phyloP scores from a whole-genome alignment of 2,113 vertebrate species.

The Heterochromis multidens region DNA sequence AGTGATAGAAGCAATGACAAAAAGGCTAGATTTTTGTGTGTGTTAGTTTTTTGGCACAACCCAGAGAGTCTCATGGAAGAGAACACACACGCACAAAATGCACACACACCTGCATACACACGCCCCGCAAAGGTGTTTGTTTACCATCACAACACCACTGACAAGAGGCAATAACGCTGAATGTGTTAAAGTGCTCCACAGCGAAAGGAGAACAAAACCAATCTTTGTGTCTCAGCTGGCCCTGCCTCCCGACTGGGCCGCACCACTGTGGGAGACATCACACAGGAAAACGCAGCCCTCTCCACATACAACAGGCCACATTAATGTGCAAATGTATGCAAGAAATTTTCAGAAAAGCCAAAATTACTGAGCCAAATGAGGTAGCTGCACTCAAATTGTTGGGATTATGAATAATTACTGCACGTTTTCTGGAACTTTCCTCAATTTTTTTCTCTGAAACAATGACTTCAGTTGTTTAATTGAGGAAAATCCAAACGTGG shows the following conservation, averaged over 20 bases:
- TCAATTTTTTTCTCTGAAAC: conserved; percentile 83
- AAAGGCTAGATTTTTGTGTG: background rate
- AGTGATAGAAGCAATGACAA: background rate
- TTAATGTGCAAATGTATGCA: conserved; percentile 99
- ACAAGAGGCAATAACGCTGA: conserved; percentile 80
- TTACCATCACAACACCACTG: conserved; percentile 41
- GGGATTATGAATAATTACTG: conserved; percentile 99
- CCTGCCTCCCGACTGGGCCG: conserved; percentile 95
- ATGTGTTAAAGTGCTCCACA: conserved; percentile 93
- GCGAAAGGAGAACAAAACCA: conserved; percentile 97
- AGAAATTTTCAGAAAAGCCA: conserved; percentile 82
- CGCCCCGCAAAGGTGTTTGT: conserved; percentile 49
- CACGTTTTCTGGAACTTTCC: conserved; percentile 94
- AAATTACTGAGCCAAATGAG: conserved; percentile 79
- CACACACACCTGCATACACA: background rate
- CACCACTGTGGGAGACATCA: conserved; percentile 95
- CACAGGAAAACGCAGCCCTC: conserved; percentile 90
- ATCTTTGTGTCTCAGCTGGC: conserved; percentile 99
- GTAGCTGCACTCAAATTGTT: conserved; percentile 95
- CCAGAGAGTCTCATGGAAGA: background rate
- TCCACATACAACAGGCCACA: conserved; percentile 92
- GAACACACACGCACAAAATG: background rate
- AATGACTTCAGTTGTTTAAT: conserved; percentile 85
- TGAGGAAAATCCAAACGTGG: conserved; percentile 50
- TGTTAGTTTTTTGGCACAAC: background rate